These are phyloP conservation scores for Desmophyllum pertusum DNA, from an alignment of 92 coral and sea anemone genomes.

Conservation along the genomic window DNA sequence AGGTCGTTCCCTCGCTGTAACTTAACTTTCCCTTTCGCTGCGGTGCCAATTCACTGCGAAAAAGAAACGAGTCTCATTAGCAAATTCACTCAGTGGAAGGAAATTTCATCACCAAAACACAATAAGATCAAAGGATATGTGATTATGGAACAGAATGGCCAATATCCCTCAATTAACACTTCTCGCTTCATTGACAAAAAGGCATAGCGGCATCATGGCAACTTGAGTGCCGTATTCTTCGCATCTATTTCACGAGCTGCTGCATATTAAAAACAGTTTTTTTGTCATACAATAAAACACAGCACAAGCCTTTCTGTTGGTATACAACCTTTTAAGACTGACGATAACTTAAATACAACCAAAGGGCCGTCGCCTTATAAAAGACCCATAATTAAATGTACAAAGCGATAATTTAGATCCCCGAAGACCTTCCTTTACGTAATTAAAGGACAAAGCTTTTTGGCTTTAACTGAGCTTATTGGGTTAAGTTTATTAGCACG, in stretches of 20 bases:
- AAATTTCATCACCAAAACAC: not conserved
- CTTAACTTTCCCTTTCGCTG: too few relatives aligned
- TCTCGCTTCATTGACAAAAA: not conserved
- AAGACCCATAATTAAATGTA: not conserved
- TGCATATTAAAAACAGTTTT: not conserved
- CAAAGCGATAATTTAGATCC: conserved; percentile 14
- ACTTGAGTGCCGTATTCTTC: not conserved
- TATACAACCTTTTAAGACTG: not conserved
- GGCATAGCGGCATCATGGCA: not conserved
- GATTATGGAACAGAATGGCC: not conserved
- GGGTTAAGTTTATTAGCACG: conserved; percentile 2
- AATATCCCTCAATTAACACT: conserved; percentile 15
- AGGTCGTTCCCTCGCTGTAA: not conserved
- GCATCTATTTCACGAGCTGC: not conserved
- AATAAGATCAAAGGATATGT: not conserved
- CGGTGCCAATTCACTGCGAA: not conserved
- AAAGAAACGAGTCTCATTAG: conserved; percentile 6
- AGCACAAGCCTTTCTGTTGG: not conserved
- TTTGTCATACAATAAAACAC: not conserved
- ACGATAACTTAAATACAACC: not conserved
- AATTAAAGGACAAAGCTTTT: conserved; percentile 9
- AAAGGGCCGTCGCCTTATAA: not conserved
- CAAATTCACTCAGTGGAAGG: not conserved
- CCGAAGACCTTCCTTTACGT: conserved; percentile 7
- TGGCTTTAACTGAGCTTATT: not conserved